These are phyloP conservation scores for Brachypterus glaber DNA, from an alignment of 2,888 invertebrate species.

Conservation along the genomic window DNA sequence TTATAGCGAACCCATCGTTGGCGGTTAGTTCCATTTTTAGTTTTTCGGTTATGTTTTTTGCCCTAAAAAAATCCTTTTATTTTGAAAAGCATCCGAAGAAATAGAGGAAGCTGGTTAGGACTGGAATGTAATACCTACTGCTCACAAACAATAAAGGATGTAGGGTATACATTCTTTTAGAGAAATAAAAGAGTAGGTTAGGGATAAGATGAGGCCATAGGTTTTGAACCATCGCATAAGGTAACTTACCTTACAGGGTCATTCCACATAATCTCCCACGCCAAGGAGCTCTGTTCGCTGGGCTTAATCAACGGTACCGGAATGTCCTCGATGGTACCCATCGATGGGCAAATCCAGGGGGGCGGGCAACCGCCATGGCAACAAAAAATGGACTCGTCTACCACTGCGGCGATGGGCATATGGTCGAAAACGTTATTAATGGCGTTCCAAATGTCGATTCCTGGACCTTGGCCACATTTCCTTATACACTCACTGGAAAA, in stretches of 20 bases:
- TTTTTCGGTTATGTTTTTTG: constrained; percentile 42
- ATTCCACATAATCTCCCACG: constrained; percentile 75
- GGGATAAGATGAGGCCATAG: too few relatives aligned
- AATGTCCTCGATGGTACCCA: constrained; percentile 54
- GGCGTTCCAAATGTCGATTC: constrained; percentile 56
- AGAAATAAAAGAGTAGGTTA: too few relatives aligned
- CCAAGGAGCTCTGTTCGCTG: constrained; percentile 57
- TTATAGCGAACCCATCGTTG: constrained; percentile 59
- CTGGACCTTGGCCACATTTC: constrained; percentile 58
- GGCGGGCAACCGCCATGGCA: constrained; percentile 72
- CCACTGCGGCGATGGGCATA: constrained; percentile 61
- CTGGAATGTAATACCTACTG: too few relatives aligned
- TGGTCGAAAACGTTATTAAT: constrained; percentile 62
- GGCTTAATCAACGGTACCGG: constrained; percentile 56
- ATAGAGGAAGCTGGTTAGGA: too few relatives aligned
- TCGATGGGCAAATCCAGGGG: constrained; percentile 53
- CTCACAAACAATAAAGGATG: too few relatives aligned
- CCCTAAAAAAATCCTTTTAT: too few relatives aligned
- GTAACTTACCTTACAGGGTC: constrained; percentile 58
- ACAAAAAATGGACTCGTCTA: constrained; percentile 67
- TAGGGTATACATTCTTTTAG: too few relatives aligned
- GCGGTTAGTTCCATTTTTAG: constrained; percentile 44
- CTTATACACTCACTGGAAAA: constrained; percentile 52
- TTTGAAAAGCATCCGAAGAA: too few relatives aligned
- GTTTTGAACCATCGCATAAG: too few relatives aligned